Evolutionary conservation across 2,888 invertebrate species (phyloP), one percentile per base, ranked within the genome.

Genomic region (Lomographa bimaculata): DNA sequence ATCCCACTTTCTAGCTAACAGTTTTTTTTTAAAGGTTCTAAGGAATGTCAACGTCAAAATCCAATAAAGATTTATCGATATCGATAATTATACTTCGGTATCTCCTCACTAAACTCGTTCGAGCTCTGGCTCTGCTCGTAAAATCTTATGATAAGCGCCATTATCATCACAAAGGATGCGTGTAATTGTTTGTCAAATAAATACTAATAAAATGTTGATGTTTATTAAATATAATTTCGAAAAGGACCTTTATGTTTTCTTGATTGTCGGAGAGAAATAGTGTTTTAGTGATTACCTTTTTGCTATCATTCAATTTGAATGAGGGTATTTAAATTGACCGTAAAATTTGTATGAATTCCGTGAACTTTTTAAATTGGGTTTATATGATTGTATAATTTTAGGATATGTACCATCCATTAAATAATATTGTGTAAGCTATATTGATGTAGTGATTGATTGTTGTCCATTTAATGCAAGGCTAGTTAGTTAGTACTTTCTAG

Each of bases 171-270:
- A 89, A 89, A 85, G 73, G 85, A 79, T 74, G 76, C 84, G 76
- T 82, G 80, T 87, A 83, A 86, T 87, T 89, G 85, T 87, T 87
- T 87, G 87, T 89, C 87, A 86, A 85, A 89, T 89, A 87, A 89
- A 87, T 87, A 83, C 64, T 80, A 86, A 85, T 85, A 86, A 86
- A 85, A 79, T 65, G 72, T 77, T 73, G 76, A 82, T 81, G 80
- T 86, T 85, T 86, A 87, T 86, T 85, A 85, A 87, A 84, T 82
- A 84, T 80, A 80, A 82, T 76, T 76, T 75, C 60, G 57, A 72
- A 77, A 75, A 72, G 64, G 63, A 61, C 61, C 64, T 72, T 76
- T 77, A 75, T 67, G 66, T 60, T 54, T 56, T 57, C 55, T 66
- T 70, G 71, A 72, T 69, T 71, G 68, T 74, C 64, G 64, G 64